A percentile compares a stretch with the other conserved stretches of the same genome.
These are phyloP conservation scores for Bibio marci DNA, from an alignment of 2,888 invertebrate species.

Conservation along the genomic window DNA sequence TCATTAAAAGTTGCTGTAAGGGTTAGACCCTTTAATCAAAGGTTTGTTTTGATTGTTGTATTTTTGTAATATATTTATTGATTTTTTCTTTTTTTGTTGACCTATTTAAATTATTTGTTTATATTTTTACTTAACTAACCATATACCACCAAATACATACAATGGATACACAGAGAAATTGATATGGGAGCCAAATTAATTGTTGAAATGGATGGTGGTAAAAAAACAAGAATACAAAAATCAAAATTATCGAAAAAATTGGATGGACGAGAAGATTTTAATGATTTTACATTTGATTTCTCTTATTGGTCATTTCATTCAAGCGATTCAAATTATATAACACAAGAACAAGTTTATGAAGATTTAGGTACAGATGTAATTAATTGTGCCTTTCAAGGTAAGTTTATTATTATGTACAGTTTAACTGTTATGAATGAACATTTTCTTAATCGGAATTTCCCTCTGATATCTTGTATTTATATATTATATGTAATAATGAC, in stretches of 20 bases:
- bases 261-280: slow-evolving; percentile 41
- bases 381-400: slow-evolving; percentile 55
- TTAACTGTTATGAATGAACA: too few species aligned
- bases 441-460: too few species aligned
- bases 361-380: slow-evolving; percentile 58
- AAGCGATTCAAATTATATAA: slow-evolving; percentile 50
- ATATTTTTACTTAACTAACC: slow-evolving; percentile 3
- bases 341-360: slow-evolving; percentile 63
- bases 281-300: slow-evolving; percentile 79
- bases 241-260: slow-evolving; percentile 35
- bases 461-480: too few species aligned
- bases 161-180: slow-evolving; percentile 41
- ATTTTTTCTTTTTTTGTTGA: neutral
- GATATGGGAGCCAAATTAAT: slow-evolving; percentile 70
- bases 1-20: slow-evolving; percentile 84
- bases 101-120: neutral
- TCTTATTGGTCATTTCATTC: slow-evolving; percentile 73
- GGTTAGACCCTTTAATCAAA: slow-evolving; percentile 79
- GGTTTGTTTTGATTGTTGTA: slow-evolving; percentile 47
- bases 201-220: slow-evolving; percentile 69
- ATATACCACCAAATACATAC: neutral
- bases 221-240: slow-evolving; percentile 61
- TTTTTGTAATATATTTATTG: too few species aligned
- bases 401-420: slow-evolving; percentile 19
- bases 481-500: too few species aligned